Evolutionary conservation across 2,888 invertebrate species (phyloP).

Genomic region (Scotopteryx bipunctaria): DNA sequence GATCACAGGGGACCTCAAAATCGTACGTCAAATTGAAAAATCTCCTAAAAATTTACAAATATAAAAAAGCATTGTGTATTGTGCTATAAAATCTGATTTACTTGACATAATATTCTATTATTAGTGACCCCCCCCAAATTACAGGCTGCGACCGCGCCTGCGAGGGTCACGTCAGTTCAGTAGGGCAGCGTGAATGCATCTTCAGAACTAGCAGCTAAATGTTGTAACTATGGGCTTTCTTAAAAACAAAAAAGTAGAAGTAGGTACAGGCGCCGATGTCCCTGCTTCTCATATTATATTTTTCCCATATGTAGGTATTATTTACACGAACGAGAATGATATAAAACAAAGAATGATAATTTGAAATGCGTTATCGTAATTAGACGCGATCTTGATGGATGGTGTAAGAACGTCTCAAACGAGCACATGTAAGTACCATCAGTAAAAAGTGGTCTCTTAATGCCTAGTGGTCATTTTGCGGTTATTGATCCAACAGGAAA

Average conservation of each 20-base stretch:
- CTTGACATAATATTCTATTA: too few relatives aligned
- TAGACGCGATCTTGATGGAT: constrained; percentile 62
- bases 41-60: too few relatives aligned
- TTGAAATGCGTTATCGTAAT: constrained; percentile 57
- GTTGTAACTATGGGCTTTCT: too few relatives aligned
- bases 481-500: constrained; percentile 33
- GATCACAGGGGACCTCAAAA: too few relatives aligned
- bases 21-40: too few relatives aligned
- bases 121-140: too few relatives aligned
- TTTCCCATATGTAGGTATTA: neutral
- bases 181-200: too few relatives aligned
- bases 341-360: constrained; percentile 47
- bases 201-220: neutral
- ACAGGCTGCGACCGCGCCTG: too few relatives aligned
- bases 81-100: too few relatives aligned
- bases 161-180: too few relatives aligned
- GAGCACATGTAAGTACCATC: constrained; percentile 6
- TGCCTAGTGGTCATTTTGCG: constrained; percentile 21
- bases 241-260: neutral
- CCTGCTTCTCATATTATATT: constrained; percentile 1
- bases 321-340: constrained; percentile 14
- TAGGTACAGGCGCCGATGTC: neutral
- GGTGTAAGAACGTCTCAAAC: constrained; percentile 22
- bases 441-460: constrained; percentile 26
- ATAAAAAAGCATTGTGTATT: too few relatives aligned